Evolutionary conservation across 1,140 invertebrate genomes (phyloP), one percentile per base, ranked within the genome.

Genomic region (Neodiprion lecontei): DNA sequence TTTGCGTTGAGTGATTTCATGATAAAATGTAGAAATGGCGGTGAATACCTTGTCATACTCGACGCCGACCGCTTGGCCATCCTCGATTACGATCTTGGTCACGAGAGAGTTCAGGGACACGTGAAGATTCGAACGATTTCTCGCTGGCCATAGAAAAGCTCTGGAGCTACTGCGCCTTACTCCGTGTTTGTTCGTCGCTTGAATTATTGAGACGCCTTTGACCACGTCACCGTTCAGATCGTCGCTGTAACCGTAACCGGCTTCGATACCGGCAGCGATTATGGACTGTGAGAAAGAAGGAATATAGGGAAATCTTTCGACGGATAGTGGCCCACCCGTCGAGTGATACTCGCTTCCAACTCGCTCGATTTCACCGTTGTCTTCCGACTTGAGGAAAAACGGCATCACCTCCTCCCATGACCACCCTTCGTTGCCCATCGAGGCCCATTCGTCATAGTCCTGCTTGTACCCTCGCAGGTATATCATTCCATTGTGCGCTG

Each of bases 371-470:
- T 92, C 90, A 0, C 81, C 83, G 72, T 90, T 90, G 76, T 89
- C 89, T 77, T 91, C 90, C 5, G 88, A 88, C 23, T 85, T 90
- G 17, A 88, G 82, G 75, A 91, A 92, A 77, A 90, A 91, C 0
- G 91, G 91, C 14, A 92, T 80, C 69, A 88, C 94, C 8, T 97
- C 95, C 17, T 94, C 91, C 88, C 95, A 99, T 40, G 92, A 91
- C 97, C 97, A 99, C 40, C 96, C 96, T 0, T 89, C 89, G 78
- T 96, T 96, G 0, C 98, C 98, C 73, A 93, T 89, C 0, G 90
- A 91, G 2, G 90, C 92, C 95, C 95, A 96, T 12, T 92, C 87
- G 78, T 96, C 91, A 83, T 94, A 96, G 85, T 96, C 94, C 48
- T 86, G 90, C 0, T 92, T 87, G 83, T 95, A 91, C 0, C 95